Percentiles rank a stretch among this genome's conserved stretches.
Evolutionary conservation across 2,888 invertebrate genomes (phyloP).

Genomic region (Agrochola macilenta): DNA sequence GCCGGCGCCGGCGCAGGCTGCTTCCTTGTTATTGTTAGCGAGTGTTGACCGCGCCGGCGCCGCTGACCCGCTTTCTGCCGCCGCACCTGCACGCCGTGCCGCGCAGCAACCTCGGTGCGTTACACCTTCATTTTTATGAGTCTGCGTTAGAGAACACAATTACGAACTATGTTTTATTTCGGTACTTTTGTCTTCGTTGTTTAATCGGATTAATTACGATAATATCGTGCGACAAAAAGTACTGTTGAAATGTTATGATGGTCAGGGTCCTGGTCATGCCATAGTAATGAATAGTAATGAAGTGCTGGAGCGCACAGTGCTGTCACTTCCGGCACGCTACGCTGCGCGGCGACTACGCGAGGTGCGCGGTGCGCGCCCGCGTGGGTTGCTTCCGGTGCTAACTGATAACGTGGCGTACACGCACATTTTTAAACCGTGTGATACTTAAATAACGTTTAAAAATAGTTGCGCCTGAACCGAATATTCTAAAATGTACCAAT

Average conservation of each 20-base stretch:
- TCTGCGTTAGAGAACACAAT: slow-evolving; percentile 8
- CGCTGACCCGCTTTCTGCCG: slow-evolving; percentile 69
- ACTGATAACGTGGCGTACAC: slow-evolving; percentile 60
- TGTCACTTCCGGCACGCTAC: slow-evolving; percentile 33
- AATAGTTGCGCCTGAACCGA: slow-evolving; percentile 1
- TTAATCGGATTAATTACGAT: neutral
- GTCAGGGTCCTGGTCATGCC: neutral
- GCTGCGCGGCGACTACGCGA: slow-evolving; percentile 16
- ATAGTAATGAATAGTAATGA: neutral
- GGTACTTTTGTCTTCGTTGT: neutral
- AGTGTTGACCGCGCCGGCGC: slow-evolving; percentile 78
- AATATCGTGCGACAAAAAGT: neutral
- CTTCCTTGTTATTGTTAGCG: slow-evolving; percentile 81
- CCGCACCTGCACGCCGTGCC: slow-evolving; percentile 42
- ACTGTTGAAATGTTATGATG: neutral
- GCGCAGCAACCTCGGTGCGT: slow-evolving; percentile 32
- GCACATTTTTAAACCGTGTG: slow-evolving; percentile 56
- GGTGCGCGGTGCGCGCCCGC: slow-evolving; percentile 48
- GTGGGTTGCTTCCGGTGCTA: slow-evolving; percentile 62
- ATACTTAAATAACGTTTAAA: slow-evolving; percentile 18
- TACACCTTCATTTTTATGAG: slow-evolving; percentile 27
- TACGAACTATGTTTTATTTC: neutral
- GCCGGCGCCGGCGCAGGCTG: slow-evolving; percentile 56
- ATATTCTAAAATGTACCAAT: neutral
- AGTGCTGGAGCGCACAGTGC: slow-evolving; percentile 4